Evolutionary conservation across 2,797 vertebrate species (phyloP).

Genomic region (Microctenopoma steveboyesi): DNA sequence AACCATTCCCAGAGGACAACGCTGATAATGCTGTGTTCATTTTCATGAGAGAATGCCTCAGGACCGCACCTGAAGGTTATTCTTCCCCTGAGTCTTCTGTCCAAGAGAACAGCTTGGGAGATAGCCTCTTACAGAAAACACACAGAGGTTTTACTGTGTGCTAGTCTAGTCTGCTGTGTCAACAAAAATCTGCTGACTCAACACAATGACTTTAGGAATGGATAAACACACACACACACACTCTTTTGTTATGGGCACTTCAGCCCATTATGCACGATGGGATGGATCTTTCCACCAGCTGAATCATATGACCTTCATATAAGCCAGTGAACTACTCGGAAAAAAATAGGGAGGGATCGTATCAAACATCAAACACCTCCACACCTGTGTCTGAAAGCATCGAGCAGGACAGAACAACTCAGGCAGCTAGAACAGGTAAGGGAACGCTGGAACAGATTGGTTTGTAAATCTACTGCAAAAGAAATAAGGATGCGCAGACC

Average conservation of each 20-base stretch:
- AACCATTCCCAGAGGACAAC: neutral
- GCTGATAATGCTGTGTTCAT: neutral
- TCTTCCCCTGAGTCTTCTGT: conserved; percentile 1
- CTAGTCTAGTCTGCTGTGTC: conserved; percentile 70
- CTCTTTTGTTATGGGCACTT: conserved; percentile 56
- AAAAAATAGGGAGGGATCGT: conserved; percentile 65
- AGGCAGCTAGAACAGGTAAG: conserved; percentile 38
- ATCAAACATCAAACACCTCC: conserved; percentile 43
- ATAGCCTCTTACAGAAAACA: conserved; percentile 34
- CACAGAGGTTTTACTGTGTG: conserved; percentile 47
- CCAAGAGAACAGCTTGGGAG: neutral
- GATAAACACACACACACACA: conserved; percentile 32
- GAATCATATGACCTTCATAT: conserved; percentile 66
- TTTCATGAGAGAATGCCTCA: neutral
- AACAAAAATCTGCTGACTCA: conserved; percentile 77
- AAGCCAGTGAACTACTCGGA: conserved; percentile 61
- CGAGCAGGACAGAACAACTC: conserved; percentile 21
- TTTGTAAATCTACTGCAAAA: neutral
- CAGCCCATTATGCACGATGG: conserved; percentile 58
- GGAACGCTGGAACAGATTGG: neutral
- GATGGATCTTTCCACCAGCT: conserved; percentile 62
- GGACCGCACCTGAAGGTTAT: conserved; percentile 18
- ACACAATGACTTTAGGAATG: conserved; percentile 54
- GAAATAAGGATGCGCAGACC: neutral
- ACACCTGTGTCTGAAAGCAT: conserved; percentile 62